A percentile compares a stretch with the other conserved stretches of the same genome.
phyloP scores from a whole-genome alignment of 2,888 invertebrate genomes.

The Nomada fucata region DNA sequence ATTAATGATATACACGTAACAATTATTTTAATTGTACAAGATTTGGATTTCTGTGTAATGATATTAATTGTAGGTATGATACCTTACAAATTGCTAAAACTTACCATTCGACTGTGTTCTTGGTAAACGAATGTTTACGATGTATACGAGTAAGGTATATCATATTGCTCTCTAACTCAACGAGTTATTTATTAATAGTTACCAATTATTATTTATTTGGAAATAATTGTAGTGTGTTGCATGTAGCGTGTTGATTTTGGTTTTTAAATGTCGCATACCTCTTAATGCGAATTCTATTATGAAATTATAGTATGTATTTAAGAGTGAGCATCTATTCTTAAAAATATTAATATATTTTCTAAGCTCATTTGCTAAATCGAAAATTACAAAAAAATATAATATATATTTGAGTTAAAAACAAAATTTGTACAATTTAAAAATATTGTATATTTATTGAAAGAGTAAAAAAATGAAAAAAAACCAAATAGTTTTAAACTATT shows the following conservation, averaged over 20 bases:
- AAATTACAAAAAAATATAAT: conserved; percentile 10
- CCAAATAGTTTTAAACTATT: background rate
- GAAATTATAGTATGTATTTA: conserved; percentile 1
- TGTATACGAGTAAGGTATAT: conserved; percentile 21
- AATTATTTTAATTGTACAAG: conserved; percentile 59
- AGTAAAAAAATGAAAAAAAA: background rate
- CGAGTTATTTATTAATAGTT: conserved; percentile 24
- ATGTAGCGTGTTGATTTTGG: background rate
- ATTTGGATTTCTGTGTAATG: background rate
- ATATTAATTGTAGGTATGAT: conserved; percentile 1
- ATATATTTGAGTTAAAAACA: background rate
- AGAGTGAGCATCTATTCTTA: conserved; percentile 11
- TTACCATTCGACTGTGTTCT: conserved; percentile 39
- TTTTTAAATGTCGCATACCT: conserved; percentile 7
- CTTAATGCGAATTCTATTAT: background rate
- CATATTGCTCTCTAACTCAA: conserved; percentile 26
- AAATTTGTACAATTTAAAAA: background rate
- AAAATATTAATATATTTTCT: conserved; percentile 15
- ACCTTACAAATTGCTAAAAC: conserved; percentile 11
- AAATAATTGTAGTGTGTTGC: background rate
- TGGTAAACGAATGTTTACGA: conserved; percentile 20
- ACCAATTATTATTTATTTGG: conserved; percentile 31
- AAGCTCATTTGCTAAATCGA: conserved; percentile 1
- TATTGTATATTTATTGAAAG: background rate
- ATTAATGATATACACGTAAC: conserved; percentile 5